Conservation (phyloP, 2,797 vertebrate genomes). For the Champsocephalus esox region DNA sequence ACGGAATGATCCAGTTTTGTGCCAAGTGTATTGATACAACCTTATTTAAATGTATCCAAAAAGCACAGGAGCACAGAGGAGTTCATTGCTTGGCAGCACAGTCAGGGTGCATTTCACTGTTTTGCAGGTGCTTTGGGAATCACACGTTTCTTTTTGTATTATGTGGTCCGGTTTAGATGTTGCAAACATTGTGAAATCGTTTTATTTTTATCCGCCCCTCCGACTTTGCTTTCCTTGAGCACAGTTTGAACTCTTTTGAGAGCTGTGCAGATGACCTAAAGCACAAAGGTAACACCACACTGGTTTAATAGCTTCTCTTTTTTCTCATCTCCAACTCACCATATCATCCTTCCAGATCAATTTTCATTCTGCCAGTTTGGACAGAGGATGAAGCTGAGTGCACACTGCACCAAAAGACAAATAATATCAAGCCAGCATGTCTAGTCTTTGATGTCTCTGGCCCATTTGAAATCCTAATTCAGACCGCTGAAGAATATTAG, state of each 20-base stretch:
- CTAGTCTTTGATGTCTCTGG: conserved; percentile 61
- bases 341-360: conserved; percentile 61
- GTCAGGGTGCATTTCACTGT: too few species aligned
- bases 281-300: conserved; percentile 28
- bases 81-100: too few species aligned
- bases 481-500: conserved; percentile 50
- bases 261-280: conserved; percentile 11
- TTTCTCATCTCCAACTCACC: conserved; percentile 36
- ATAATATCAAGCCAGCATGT: conserved; percentile 69
- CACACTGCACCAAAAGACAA: conserved; percentile 58
- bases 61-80: too few species aligned
- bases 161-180: too few species aligned
- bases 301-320: conserved; percentile 27
- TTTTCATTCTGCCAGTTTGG: conserved; percentile 61
- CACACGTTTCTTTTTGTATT: too few species aligned
- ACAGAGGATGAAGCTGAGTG: conserved; percentile 52
- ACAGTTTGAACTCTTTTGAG: conserved; percentile 6
- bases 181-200: not conserved
- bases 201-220: not conserved
- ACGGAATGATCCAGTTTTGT: too few species aligned
- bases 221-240: not conserved
- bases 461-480: conserved; percentile 64
- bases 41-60: too few species aligned
- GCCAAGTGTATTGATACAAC: too few species aligned
- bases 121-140: too few species aligned